Conservation (phyloP, 2,888 invertebrate genomes). For the Eupithecia inturbata region DNA sequence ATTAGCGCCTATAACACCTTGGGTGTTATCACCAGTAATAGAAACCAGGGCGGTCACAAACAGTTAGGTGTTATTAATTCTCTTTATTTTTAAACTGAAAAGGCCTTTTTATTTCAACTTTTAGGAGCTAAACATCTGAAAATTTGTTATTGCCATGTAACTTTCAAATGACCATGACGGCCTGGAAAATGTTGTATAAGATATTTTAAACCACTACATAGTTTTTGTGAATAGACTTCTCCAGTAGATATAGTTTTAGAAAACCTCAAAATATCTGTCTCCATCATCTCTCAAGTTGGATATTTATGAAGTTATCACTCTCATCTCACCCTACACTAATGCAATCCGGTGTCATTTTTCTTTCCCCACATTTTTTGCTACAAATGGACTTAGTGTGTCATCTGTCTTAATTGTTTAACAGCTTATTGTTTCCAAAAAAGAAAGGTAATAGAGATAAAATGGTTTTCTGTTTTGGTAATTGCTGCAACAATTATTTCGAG, state of each 20-base stretch:
- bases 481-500: conserved; percentile 49
- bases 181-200: background rate
- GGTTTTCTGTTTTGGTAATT: conserved; percentile 42
- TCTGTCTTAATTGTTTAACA: conserved; percentile 76
- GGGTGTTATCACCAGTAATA: conserved; percentile 17
- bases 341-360: conserved; percentile 68
- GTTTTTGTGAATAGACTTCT: background rate
- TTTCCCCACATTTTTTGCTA: conserved; percentile 66
- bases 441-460: conserved; percentile 43
- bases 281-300: conserved; percentile 42
- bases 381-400: conserved; percentile 61
- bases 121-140: background rate
- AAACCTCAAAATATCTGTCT: background rate
- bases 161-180: background rate
- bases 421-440: conserved; percentile 59
- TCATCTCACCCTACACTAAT: conserved; percentile 46
- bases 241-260: background rate
- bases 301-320: conserved; percentile 33
- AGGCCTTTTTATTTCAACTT: background rate
- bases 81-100: conserved; percentile 1
- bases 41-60: conserved; percentile 16
- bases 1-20: conserved; percentile 35
- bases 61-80: conserved; percentile 11
- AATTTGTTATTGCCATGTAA: background rate
- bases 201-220: background rate